These are phyloP conservation scores for Noctua comes DNA, from an alignment of 2,888 invertebrate genomes.

Conservation along the genomic window DNA sequence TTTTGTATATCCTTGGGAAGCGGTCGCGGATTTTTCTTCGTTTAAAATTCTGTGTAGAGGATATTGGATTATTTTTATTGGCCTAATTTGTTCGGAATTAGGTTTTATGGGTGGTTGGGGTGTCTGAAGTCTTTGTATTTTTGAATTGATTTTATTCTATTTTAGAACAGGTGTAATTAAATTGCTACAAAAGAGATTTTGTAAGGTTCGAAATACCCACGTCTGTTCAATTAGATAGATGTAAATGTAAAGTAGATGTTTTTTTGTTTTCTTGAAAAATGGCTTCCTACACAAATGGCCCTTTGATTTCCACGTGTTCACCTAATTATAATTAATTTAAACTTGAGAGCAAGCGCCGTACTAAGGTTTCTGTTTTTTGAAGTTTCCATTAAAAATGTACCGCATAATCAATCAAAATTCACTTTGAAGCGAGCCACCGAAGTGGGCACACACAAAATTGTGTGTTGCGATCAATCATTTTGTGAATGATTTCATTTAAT, in stretches of 20 bases:
- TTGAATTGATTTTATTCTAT: background rate
- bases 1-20: conserved; percentile 62
- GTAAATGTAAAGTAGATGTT: background rate
- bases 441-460: conserved; percentile 69
- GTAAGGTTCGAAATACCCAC: background rate
- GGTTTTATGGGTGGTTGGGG: conserved; percentile 8
- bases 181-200: background rate
- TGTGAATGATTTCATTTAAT: conserved; percentile 75
- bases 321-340: conserved; percentile 31
- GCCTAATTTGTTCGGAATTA: conserved; percentile 35
- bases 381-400: conserved; percentile 62
- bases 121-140: background rate
- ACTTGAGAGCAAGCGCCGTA: conserved; percentile 16
- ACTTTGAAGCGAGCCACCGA: conserved; percentile 75
- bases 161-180: background rate
- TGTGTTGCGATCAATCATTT: conserved; percentile 79
- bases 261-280: background rate
- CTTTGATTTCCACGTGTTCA: background rate
- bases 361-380: conserved; percentile 37
- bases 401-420: conserved; percentile 72
- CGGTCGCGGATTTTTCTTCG: conserved; percentile 49
- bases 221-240: background rate
- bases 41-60: conserved; percentile 49
- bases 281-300: background rate
- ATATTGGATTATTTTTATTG: conserved; percentile 46